phyloP scores from a whole-genome alignment of 1,140 invertebrate genomes.

The Dinothrombium tinctorium region DNA sequence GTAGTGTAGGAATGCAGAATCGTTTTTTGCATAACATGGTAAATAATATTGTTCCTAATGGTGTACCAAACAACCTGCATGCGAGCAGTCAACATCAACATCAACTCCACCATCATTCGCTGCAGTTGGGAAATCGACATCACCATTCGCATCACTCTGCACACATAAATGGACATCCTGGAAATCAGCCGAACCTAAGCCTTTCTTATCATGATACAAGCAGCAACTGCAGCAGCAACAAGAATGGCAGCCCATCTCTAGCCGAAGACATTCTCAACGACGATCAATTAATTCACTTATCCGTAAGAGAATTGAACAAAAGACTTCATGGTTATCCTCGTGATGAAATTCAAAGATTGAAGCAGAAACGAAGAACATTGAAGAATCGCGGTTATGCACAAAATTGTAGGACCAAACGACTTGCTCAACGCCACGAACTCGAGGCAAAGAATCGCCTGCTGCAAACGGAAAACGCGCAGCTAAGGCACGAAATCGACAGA shows the following conservation, averaged over 20 bases:
- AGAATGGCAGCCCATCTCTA: constrained; percentile 2
- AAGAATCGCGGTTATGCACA: constrained; percentile 98
- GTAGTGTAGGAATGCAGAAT: background rate
- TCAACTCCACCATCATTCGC: constrained; percentile 4
- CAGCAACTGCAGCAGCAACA: background rate
- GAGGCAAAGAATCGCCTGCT: constrained; percentile 57
- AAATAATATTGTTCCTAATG: background rate
- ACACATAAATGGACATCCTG: no score
- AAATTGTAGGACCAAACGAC: constrained; percentile 76
- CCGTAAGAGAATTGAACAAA: constrained; percentile 86
- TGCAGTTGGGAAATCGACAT: background rate
- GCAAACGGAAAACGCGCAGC: constrained; percentile 40
- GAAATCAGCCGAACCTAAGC: no score
- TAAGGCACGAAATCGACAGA: constrained; percentile 40
- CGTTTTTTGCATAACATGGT: background rate
- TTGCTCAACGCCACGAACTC: constrained; percentile 60
- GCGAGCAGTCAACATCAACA: constrained; percentile 14
- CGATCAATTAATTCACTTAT: constrained; percentile 68
- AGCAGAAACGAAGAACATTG: constrained; percentile 84
- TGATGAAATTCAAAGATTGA: constrained; percentile 66
- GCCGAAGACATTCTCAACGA: constrained; percentile 26
- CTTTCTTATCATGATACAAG: background rate
- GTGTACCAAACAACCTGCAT: constrained; percentile 1
- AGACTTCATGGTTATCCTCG: constrained; percentile 69
- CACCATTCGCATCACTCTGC: background rate